Evolutionary conservation across 2,113 vertebrate species (phyloP), one percentile per base, ranked within the genome.

Genomic region (Stictonetta naevosa): DNA sequence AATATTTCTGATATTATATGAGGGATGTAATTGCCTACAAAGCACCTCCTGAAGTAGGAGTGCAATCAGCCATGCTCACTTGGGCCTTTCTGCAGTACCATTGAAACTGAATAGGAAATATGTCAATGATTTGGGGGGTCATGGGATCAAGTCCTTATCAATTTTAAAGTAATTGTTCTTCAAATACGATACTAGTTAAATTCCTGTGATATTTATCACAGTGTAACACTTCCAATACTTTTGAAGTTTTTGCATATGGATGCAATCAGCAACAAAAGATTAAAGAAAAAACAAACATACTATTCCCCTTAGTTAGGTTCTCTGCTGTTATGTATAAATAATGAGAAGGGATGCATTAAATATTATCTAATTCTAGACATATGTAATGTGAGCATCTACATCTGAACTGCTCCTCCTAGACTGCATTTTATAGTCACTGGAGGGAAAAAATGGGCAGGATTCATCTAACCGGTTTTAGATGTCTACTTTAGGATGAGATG

Each of bases 321-420:
- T 88, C 59, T 69, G 8, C 55, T 83, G 44, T 93, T 93, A 96
- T 29, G 82, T 94, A 92, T 96, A 95, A 97, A 89, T 95, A 93
- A 95, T 78, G 68, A 96, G 92, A 90, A 92, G 38, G 87, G 46
- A 75, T 42, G 77, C 92, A 72, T 87, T 95, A 93, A 94, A 72
- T 85, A 58, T 38, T 63, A 5, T 62, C 87, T 94, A 58, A 79
- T 60, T 86, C 88, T 38, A 92, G 91, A 71, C 73, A 88, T 94
- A n/a, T 48, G 33, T 81, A 74, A 78, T 75, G 84, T 52, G 84
- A 87, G 84, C 10, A 20, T 72, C 83, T 95, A 2, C 1, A 44
- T 53, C 86, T 86, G 62, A 93, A 96, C 20, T 92, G 77, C 91
- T 92, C 88, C 94, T 96, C 73, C 74, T 82, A 58, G 96, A 38